A percentile compares a stretch with the other conserved stretches of the same genome.
Evolutionary conservation across 1,140 invertebrate species (phyloP).

Genomic region (Dreissena polymorpha): DNA sequence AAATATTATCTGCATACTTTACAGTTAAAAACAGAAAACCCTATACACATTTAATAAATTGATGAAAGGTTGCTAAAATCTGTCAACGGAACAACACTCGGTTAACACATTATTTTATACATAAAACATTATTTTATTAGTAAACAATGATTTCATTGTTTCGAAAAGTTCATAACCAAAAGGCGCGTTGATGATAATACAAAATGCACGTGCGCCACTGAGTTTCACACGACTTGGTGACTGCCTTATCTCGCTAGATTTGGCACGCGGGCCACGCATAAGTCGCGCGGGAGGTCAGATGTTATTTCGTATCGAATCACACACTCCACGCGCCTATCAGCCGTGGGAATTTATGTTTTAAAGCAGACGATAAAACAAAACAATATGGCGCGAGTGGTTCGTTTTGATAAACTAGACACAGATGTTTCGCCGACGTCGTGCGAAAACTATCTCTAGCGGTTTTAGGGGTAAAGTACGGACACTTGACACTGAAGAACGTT

Average conservation of each 20-base stretch:
- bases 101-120: too few relatives aligned
- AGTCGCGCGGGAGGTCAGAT: constrained; percentile 44
- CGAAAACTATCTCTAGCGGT: background rate
- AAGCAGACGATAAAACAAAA: constrained; percentile 14
- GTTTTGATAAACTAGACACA: constrained; percentile 9
- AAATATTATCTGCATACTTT: too few relatives aligned
- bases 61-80: too few relatives aligned
- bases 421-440: constrained; percentile 7
- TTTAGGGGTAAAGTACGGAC: background rate
- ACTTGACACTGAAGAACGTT: background rate
- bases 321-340: constrained; percentile 41
- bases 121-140: too few relatives aligned
- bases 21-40: too few relatives aligned
- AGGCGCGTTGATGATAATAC: too few relatives aligned
- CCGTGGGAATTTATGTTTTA: constrained; percentile 43
- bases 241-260: background rate
- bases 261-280: constrained; percentile 2
- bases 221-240: constrained; percentile 26
- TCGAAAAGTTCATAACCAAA: too few relatives aligned
- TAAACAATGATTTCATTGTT: too few relatives aligned
- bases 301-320: constrained; percentile 42
- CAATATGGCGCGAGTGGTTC: constrained; percentile 30
- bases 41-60: too few relatives aligned
- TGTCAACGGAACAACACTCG: too few relatives aligned
- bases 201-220: background rate